Base-by-base conservation (phyloP, 2,113 vertebrate genomes). In the Oreotrochilus melanogaster region DNA sequence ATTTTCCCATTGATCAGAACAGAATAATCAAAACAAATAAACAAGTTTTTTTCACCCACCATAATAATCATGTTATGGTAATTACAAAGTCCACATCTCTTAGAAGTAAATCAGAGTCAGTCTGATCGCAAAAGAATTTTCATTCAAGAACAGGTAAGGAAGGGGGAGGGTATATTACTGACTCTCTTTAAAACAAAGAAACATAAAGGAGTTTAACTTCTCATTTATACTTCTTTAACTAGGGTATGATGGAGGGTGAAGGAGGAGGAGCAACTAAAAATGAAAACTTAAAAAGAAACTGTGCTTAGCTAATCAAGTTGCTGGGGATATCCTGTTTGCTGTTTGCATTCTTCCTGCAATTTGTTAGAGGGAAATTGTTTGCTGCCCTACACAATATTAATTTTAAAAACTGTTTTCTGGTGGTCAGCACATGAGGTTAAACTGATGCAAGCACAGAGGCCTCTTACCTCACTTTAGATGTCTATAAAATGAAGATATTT, bases 361-460 rank as follows among this genome's bases (percentile, higher is more conserved):
- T 94, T 93, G 9, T 86, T 69, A 72, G 14, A 24, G 28, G 3
- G 8, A 92, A 93, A 85, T 73, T 0, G 1, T 82, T 95, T 47
- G 6, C 37, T 92, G 31, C 22, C 65, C 25, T 22, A 37, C 86
- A 47, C 17, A 79, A 28, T 24, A 80, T 89, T 89, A 7, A 57
- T 78, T 93, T 70, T 78, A 82, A 5, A 91, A 87, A 86, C 74
- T 69, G n/a, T 81, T 89, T 96, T 91, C 88, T 88, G 67, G 17
- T 21, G 58, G 60, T 85, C 31, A 78, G 61, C 33, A 74, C 12
- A 48, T 13, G 43, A 87, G 64, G 58, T 88, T 84, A 78, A 89
- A 58, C 35, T 70, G 70, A 62, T 72, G 45, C 80, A 58, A 50
- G 18, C 25, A 51, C 12, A 14, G 70, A 66, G 23, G 25, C 22